Conservation (phyloP, 2,888 invertebrate species). For the Leucophenga montana region DNA sequence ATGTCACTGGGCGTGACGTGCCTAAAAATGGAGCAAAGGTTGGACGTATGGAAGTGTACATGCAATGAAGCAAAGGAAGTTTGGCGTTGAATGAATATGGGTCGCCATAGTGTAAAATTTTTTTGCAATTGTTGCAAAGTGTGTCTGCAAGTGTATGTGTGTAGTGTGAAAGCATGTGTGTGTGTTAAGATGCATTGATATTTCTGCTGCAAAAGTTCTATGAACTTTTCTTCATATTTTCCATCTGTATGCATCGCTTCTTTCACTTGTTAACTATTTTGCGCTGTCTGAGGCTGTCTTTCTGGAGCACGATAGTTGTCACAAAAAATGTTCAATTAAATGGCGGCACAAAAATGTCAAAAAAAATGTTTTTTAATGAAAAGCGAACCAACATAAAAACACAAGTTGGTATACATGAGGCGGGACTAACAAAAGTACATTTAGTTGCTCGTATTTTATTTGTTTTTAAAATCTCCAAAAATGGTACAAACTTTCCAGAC, state of each 20-base stretch:
- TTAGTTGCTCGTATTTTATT: too few relatives aligned
- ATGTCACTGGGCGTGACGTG: not conserved
- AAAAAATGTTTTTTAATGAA: not conserved
- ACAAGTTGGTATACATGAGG: not conserved
- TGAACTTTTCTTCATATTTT: not conserved
- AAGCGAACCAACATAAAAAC: not conserved
- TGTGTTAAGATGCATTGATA: not conserved
- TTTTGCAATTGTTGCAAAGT: not conserved
- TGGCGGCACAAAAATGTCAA: constrained; percentile 31
- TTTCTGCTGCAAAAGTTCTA: not conserved
- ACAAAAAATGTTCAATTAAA: constrained; percentile 25
- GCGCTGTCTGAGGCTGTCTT: constrained; percentile 10
- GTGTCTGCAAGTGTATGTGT: not conserved
- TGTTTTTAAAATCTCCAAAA: too few relatives aligned
- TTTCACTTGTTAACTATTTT: not conserved
- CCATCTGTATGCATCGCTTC: not conserved
- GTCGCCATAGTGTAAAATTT: not conserved
- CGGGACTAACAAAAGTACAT: constrained; percentile 5
- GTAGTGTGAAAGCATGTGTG: not conserved
- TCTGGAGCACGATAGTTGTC: not conserved
- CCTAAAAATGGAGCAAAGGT: not conserved
- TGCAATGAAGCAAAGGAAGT: not conserved
- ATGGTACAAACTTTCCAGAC: too few relatives aligned
- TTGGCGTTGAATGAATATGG: not conserved
- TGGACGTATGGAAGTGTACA: not conserved